phyloP scores from a whole-genome alignment of 2,797 vertebrate species.

The Pipistrellus pygmaeus region DNA sequence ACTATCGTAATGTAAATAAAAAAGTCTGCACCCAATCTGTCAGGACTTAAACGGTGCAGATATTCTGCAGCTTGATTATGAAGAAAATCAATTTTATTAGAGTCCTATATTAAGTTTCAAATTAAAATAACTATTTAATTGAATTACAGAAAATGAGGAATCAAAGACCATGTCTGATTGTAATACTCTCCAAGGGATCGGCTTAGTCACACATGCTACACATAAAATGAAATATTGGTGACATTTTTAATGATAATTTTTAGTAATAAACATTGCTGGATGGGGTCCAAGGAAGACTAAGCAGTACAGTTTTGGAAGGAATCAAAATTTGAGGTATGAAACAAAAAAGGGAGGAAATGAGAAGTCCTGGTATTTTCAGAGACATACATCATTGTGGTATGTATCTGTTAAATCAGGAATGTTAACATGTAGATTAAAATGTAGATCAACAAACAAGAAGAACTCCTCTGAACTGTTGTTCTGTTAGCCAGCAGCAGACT shows the following conservation, averaged over 20 bases:
- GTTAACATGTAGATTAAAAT: neutral
- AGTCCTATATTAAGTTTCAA: constrained; percentile 39
- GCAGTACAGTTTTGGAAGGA: neutral
- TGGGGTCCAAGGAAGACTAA: neutral
- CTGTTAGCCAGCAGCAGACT: neutral
- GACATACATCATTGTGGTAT: neutral
- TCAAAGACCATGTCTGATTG: neutral
- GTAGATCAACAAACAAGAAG: neutral
- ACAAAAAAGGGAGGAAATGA: neutral
- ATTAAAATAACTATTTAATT: constrained; percentile 54
- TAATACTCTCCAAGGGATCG: neutral
- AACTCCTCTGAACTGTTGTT: neutral
- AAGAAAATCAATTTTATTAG: constrained; percentile 35
- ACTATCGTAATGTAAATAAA: neutral
- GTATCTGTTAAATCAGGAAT: neutral
- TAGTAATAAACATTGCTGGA: neutral
- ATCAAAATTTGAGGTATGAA: neutral
- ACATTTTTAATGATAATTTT: neutral
- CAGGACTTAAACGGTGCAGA: neutral
- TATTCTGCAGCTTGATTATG: constrained; percentile 26
- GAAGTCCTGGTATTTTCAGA: neutral
- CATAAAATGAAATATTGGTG: neutral
- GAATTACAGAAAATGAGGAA: constrained; percentile 20
- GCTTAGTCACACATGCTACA: neutral
- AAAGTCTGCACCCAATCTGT: neutral